Evolutionary conservation across 2,888 invertebrate genomes (phyloP), one percentile per base, ranked within the genome.

Genomic region (Pachymerium ferrugineum): DNA sequence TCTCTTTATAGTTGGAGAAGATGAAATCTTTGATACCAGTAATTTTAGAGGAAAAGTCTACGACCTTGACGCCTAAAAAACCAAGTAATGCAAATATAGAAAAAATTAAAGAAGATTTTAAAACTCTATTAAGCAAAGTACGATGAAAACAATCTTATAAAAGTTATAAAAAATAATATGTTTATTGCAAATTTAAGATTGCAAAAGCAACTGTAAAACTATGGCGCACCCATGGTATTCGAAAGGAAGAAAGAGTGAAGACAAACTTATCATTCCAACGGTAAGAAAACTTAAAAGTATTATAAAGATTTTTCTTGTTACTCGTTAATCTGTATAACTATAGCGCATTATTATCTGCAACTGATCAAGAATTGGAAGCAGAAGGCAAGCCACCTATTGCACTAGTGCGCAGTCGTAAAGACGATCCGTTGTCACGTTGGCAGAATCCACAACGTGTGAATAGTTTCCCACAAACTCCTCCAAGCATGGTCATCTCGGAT

Each of bases 121-220:
- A 72, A 42, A 42, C 73, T 3, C 14, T 74, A 6, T 25, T 76
- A 4, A 67, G 71, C 22, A 74, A 67, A 68, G 76, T 74, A 31
- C 12, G 54, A 25, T 14, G n/a, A n/a, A n/a, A n/a, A n/a, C n/a
- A n/a, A n/a, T n/a, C n/a, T n/a, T n/a, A n/a, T n/a, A n/a, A n/a
- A n/a, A n/a, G n/a, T n/a, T n/a, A n/a, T n/a, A n/a, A n/a, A n/a
- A 16, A 3, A 2, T 72, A 38, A 33, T 8, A 16, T 72, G 12
- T 16, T 33, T n/a, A 3, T 28, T 1, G 22, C n/a, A n/a, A 10
- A 14, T 33, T 25, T 19, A 35, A 75, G 75, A 70, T 75, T 22
- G 28, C 74, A 0, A 68, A 28, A 29, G 69, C 73, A 10, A 30
- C 74, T 89, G 77, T 94, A 93, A 74, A 75, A 54, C 70, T 75